Evolutionary conservation across 2,888 invertebrate species (phyloP).

Genomic region (Philonicus albiceps): DNA sequence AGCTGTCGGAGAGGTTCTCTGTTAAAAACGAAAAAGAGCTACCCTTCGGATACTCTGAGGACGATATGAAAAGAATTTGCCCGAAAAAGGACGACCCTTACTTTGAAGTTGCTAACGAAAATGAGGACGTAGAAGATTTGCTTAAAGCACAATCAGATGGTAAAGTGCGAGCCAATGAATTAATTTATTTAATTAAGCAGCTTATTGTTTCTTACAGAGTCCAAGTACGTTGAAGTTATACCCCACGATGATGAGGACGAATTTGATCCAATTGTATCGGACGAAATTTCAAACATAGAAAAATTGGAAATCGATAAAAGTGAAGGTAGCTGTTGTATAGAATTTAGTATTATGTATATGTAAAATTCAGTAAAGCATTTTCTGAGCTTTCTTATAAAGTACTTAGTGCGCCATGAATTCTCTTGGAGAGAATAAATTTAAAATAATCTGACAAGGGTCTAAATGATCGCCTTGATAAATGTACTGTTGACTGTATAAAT

Average conservation of each 20-base stretch:
- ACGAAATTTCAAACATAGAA: background rate
- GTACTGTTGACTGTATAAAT: too few species aligned
- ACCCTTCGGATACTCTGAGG: background rate
- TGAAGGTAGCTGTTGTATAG: background rate
- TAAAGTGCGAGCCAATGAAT: background rate
- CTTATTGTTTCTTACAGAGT: background rate
- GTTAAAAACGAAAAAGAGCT: background rate
- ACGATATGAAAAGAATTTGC: background rate
- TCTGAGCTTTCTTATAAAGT: too few species aligned
- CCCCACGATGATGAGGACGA: background rate
- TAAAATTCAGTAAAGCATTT: too few species aligned
- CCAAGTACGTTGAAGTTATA: background rate
- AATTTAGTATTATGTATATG: too few species aligned
- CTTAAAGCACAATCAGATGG: background rate
- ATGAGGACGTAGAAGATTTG: background rate
- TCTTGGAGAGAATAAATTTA: too few species aligned
- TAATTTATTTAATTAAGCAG: background rate
- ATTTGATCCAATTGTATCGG: background rate
- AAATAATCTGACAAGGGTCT: too few species aligned
- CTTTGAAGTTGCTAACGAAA: background rate
- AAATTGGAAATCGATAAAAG: background rate
- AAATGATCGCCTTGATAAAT: too few species aligned
- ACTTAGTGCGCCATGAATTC: too few species aligned
- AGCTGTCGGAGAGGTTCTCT: conserved; percentile 3
- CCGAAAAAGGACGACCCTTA: conserved; percentile 5